Conservation (phyloP, 2,888 invertebrate species). For the Mystacides longicornis region DNA sequence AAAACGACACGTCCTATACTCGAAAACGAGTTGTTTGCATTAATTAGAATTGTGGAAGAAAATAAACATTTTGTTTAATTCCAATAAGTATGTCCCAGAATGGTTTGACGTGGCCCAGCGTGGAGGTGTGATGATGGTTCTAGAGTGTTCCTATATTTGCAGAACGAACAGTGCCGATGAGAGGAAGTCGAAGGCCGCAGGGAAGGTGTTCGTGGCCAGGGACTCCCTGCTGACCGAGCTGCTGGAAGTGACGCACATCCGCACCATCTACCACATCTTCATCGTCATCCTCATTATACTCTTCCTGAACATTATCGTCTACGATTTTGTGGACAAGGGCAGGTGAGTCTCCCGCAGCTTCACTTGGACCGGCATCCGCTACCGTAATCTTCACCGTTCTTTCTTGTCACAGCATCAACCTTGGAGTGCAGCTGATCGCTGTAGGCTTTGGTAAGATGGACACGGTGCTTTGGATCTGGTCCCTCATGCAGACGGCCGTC, state of each 20-base stretch:
- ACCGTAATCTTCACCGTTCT: too few species aligned
- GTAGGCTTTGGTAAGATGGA: conserved; percentile 54
- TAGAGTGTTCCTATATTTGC: neutral
- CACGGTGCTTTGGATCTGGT: conserved; percentile 50
- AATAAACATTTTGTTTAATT: too few species aligned
- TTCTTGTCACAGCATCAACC: conserved; percentile 37
- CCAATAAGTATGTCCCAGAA: too few species aligned
- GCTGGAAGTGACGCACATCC: conserved; percentile 68
- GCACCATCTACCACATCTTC: conserved; percentile 80
- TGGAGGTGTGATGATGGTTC: too few species aligned
- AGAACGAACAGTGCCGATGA: neutral
- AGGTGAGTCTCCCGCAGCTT: conserved; percentile 62
- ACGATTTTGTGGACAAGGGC: conserved; percentile 67
- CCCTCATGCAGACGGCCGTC: conserved; percentile 40
- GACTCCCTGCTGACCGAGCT: conserved; percentile 77
- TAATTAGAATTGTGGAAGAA: too few species aligned
- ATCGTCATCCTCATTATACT: conserved; percentile 66
- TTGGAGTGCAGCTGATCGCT: conserved; percentile 53
- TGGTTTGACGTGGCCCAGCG: too few species aligned
- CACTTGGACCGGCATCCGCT: too few species aligned
- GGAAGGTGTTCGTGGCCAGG: conserved; percentile 61
- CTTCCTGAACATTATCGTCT: conserved; percentile 62
- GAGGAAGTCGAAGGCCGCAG: conserved; percentile 25
- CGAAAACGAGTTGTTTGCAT: too few species aligned
- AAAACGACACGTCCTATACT: too few species aligned